Evolutionary conservation across 2,113 vertebrate species (phyloP).

Genomic region (Oryzias curvinotus): DNA sequence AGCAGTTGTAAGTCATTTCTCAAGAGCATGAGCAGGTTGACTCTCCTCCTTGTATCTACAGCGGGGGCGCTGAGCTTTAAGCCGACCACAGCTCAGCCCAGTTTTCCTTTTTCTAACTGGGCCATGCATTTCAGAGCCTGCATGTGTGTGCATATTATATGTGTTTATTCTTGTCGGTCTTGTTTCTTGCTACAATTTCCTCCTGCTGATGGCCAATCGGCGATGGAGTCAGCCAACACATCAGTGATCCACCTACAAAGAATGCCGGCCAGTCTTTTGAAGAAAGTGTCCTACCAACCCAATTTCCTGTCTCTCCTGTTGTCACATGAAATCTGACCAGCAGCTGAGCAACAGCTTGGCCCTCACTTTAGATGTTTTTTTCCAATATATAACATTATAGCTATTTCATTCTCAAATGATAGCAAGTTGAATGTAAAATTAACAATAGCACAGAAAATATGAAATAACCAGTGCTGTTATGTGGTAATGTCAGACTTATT

Average conservation of each 20-base stretch:
- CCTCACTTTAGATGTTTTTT: constrained; percentile 26
- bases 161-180: constrained; percentile 7
- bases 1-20: too few species aligned
- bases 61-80: not conserved
- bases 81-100: not conserved
- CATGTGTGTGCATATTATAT: constrained; percentile 21
- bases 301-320: constrained; percentile 57
- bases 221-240: constrained; percentile 9
- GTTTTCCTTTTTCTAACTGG: constrained; percentile 7
- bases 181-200: constrained; percentile 8
- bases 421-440: not conserved
- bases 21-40: not conserved
- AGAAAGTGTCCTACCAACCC: constrained; percentile 53
- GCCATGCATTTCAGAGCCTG: constrained; percentile 17
- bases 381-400: constrained; percentile 8
- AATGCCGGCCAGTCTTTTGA: constrained; percentile 30
- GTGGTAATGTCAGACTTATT: too few species aligned
- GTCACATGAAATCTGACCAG: constrained; percentile 43
- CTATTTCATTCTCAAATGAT: constrained; percentile 9
- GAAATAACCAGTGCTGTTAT: not conserved
- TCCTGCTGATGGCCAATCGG: constrained; percentile 13
- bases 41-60: not conserved
- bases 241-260: constrained; percentile 8
- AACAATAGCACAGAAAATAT: not conserved
- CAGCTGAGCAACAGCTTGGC: constrained; percentile 36